phyloP scores from a whole-genome alignment of 1,140 invertebrate genomes.

The Agrilus planipennis region DNA sequence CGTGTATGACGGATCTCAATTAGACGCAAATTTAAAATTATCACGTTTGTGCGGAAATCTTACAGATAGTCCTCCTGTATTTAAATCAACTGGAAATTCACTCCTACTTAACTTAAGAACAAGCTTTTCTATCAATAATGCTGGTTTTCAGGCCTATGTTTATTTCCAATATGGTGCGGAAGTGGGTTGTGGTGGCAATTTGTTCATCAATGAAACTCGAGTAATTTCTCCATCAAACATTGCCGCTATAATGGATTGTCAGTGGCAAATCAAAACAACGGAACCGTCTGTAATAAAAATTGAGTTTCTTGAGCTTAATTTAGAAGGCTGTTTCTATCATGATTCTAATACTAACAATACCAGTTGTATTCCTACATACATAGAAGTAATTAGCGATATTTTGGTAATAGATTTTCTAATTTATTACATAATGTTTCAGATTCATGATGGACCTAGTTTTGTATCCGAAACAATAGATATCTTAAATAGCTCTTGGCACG shows the following conservation, averaged over 20 bases:
- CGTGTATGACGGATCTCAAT: slow-evolving; percentile 43
- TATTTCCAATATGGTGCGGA: slow-evolving; percentile 52
- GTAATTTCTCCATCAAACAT: slow-evolving; percentile 39
- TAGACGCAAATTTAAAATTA: slow-evolving; percentile 35
- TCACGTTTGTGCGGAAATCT: slow-evolving; percentile 53
- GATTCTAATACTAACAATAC: too few species aligned
- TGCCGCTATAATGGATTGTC: slow-evolving; percentile 48
- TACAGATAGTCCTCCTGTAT: slow-evolving; percentile 36
- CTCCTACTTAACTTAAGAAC: slow-evolving; percentile 45
- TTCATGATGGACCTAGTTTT: too few species aligned
- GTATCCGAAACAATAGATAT: too few species aligned
- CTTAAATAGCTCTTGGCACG: too few species aligned
- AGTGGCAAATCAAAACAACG: slow-evolving; percentile 41
- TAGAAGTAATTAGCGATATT: too few species aligned
- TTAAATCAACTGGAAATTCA: slow-evolving; percentile 43
- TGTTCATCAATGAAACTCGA: slow-evolving; percentile 37
- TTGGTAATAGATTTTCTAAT: too few species aligned
- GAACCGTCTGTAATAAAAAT: slow-evolving; percentile 41
- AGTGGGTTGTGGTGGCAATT: slow-evolving; percentile 53
- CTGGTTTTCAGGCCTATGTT: slow-evolving; percentile 46
- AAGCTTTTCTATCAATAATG: slow-evolving; percentile 31
- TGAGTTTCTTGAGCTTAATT: slow-evolving; percentile 43
- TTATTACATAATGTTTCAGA: too few species aligned
- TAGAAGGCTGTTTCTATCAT: too few species aligned
- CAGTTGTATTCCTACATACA: too few species aligned